phyloP scores from a whole-genome alignment of 2,113 vertebrate genomes.

The Xiphophorus maculatus region DNA sequence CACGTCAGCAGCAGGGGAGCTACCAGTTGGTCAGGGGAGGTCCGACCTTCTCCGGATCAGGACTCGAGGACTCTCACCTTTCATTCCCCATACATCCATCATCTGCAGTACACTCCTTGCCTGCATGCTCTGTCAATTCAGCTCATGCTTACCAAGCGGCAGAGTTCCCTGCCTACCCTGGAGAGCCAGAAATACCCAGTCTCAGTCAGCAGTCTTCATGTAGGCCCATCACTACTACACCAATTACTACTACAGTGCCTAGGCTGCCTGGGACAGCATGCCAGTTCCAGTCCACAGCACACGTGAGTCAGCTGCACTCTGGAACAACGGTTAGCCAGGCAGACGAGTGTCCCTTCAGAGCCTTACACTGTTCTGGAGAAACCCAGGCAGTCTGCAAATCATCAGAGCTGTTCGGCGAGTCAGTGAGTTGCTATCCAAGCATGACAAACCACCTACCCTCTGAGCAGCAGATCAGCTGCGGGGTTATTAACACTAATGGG shows the following conservation, averaged over 20 bases:
- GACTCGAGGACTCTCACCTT: constrained; percentile 77
- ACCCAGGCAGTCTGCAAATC: constrained; percentile 87
- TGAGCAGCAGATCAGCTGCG: constrained; percentile 62
- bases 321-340: constrained; percentile 77
- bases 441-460: constrained; percentile 61
- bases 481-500: constrained; percentile 78
- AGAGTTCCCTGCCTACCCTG: constrained; percentile 89
- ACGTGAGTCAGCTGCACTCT: constrained; percentile 79
- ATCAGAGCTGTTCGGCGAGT: constrained; percentile 89
- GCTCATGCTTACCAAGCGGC: constrained; percentile 81
- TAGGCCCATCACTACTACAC: constrained; percentile 77
- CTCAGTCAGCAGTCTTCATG: constrained; percentile 83
- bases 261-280: constrained; percentile 85
- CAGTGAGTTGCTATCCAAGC: constrained; percentile 83
- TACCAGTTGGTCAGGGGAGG: constrained; percentile 78
- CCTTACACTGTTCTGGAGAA: constrained; percentile 85
- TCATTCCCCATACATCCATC: constrained; percentile 80
- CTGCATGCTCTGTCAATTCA: constrained; percentile 86
- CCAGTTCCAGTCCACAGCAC: constrained; percentile 85
- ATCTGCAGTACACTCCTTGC: constrained; percentile 84
- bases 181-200: constrained; percentile 84
- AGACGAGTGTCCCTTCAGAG: constrained; percentile 87
- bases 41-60: constrained; percentile 83
- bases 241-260: constrained; percentile 70
- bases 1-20: constrained; percentile 78